A percentile compares a stretch with the other conserved stretches of the same genome.
Evolutionary conservation across 2,888 invertebrate species (phyloP).

Genomic region (Troglohyphantes excavatus): DNA sequence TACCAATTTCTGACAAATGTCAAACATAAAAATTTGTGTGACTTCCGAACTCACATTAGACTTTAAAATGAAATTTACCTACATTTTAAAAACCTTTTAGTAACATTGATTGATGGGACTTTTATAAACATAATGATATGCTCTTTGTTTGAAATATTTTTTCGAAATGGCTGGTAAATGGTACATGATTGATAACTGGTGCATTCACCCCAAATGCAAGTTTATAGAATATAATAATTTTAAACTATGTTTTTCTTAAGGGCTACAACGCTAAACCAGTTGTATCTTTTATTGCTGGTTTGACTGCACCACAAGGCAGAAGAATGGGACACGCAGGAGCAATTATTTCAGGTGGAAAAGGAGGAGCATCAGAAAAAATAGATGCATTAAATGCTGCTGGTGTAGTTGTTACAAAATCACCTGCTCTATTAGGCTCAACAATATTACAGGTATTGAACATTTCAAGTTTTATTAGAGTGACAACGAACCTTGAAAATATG

Average conservation of each 20-base stretch:
- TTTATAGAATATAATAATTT: not conserved
- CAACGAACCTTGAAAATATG: not conserved
- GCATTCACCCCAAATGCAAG: no score
- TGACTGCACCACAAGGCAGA: conserved; percentile 98
- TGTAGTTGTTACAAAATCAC: conserved; percentile 96
- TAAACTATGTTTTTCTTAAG: conserved; percentile 81
- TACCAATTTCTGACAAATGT: no score
- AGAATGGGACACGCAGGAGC: conserved; percentile 99
- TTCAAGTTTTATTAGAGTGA: not conserved
- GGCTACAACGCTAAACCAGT: conserved; percentile 94
- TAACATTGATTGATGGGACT: no score
- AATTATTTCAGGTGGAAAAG: conserved; percentile 99
- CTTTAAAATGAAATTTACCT: no score
- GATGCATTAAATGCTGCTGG: conserved; percentile 93
- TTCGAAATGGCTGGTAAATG: no score
- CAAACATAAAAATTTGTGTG: not conserved
- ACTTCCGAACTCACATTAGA: not conserved
- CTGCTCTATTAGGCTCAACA: conserved; percentile 96
- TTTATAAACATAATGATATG: no score
- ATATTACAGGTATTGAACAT: conserved; percentile 84
- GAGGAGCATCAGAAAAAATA: conserved; percentile 98
- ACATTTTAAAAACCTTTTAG: no score
- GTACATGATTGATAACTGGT: no score
- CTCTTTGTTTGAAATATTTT: no score
- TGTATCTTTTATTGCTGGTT: conserved; percentile 98